phyloP scores from a whole-genome alignment of 1,140 invertebrate genomes.

The Drosophila santomea region DNA sequence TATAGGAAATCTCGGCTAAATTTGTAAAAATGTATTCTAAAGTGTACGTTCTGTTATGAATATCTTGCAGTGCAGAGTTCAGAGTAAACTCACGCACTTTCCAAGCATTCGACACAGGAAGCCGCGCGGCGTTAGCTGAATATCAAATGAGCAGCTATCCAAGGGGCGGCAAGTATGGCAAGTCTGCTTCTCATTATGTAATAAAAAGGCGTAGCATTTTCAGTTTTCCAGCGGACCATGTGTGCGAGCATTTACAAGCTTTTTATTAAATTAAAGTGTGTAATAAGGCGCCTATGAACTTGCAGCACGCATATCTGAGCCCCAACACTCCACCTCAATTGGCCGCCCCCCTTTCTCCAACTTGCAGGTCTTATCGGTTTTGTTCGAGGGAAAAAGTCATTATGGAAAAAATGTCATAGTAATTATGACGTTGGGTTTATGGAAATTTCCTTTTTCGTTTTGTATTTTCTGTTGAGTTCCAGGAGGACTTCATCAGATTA shows the following conservation, averaged over 20 bases:
- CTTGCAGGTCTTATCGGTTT: conserved; percentile 25
- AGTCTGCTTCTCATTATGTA: conserved; percentile 68
- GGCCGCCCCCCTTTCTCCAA: not conserved
- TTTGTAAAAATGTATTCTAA: no score
- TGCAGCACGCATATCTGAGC: conserved; percentile 57
- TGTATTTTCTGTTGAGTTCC: conserved; percentile 34
- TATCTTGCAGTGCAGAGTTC: conserved; percentile 4
- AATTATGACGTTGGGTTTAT: conserved; percentile 78
- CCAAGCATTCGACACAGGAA: conserved; percentile 67
- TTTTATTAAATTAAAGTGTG: conserved; percentile 82
- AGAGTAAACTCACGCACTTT: conserved; percentile 55
- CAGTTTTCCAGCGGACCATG: conserved; percentile 42
- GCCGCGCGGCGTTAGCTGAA: conserved; percentile 60
- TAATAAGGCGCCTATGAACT: conserved; percentile 76
- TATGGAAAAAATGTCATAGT: conserved; percentile 67
- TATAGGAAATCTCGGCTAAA: not conserved
- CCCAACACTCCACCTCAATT: conserved; percentile 15
- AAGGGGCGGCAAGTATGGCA: conserved; percentile 38
- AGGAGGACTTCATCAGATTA: conserved; percentile 37
- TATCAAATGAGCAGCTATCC: conserved; percentile 63
- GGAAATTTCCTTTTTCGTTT: conserved; percentile 53
- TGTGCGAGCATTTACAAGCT: conserved; percentile 78
- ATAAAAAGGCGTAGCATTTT: conserved; percentile 75
- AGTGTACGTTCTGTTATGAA: not conserved
- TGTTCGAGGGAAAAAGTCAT: conserved; percentile 38